Base-by-base conservation (phyloP, 2,797 vertebrate species). In the Epinephelus awoara region DNA sequence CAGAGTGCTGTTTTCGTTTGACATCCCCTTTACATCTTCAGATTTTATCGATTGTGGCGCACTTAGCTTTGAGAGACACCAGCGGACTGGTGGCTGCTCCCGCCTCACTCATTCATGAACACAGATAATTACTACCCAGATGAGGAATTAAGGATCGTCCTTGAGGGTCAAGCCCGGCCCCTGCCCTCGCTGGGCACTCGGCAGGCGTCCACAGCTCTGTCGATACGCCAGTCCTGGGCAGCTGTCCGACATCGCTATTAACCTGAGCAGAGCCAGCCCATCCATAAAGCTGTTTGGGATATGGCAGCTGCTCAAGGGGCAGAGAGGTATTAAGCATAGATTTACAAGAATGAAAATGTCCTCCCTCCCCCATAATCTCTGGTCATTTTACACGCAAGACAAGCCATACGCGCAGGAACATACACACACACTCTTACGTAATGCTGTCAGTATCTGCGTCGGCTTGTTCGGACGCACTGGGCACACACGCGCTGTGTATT, bases 221-320 rank as follows among this genome's bases (percentile, higher is more conserved):
- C 15, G 67, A 72, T 68, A 66, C 8, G 77, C 80, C 79, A 73
- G 86, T 75, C 56, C 83, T 13, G 85, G 91, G 91, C 92, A 92
- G 77, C 85, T 91, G 92, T 93, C 83, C 77, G 77, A 85, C 79
- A 82, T 78, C 51, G 78, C 84, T 86, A 87, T 93, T 90, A 92
- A 92, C 93, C 91, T 92, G 90, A 89, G 85, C 90, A 58, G 68
- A 89, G 82, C 77, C 85, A 64, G 77, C 70, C 71, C 71, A 17
- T 75, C 88, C 79, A 77, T 81, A 93, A 94, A 94, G 90, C 93
- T 87, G 92, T 90, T 94, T 59, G 80, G 89, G 86, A 92, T 51
- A 52, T 87, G 86, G 93, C 91, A 94, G 90, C 93, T 92, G 93
- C 93, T 94, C 92, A 91, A 92, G 92, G 89, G 89, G 84, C 88